Evolutionary conservation across 2,797 vertebrate species (phyloP), one percentile per base, ranked within the genome.

Genomic region (Arrhamphus sclerolepis): DNA sequence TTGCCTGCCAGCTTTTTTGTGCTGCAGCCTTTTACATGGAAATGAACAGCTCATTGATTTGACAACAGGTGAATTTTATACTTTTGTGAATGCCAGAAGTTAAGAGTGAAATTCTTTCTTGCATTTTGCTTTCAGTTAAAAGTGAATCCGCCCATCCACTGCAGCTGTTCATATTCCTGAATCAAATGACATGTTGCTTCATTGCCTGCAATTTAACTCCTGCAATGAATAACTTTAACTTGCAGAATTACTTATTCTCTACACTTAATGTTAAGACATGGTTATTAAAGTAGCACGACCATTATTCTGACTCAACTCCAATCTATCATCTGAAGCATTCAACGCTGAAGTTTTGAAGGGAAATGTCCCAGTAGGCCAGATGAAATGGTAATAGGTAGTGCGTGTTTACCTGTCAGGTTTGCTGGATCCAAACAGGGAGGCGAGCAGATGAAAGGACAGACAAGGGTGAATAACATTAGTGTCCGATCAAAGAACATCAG

Each of bases 341-440:
- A 51, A 63, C 64, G 46, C 38, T 38, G 54, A 70, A 50, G 44
- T 72, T 62, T 77, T 63, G 22, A 62, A 66, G 53, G 50, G 41
- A 82, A 83, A 60, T 21, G 49, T 19, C 17, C 46, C 65, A 18
- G 55, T 28, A 67, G 70, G 66, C 60, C 46, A 69, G 47, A 70
- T 48, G 42, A 66, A 76, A 81, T 70, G 56, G 34, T 70, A 82
- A 78, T 77, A 72, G 51, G 62, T 41, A 50, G 62, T 43, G 78
- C 67, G 81, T 87, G 76, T 83, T 96, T 94, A 99, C 97, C 97
- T 98, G 96, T 98, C 97, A 82, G 97, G 97, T 94, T 98, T 98
- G 95, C 97, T 99, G 93, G 60, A 87, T 89, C 78, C 88, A 77
- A 85, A 93, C 91, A 61, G 90, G 90, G 90, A 93, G 91, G 87